Conservation (phyloP, 2,797 vertebrate genomes). For the Perodicticus potto region DNA sequence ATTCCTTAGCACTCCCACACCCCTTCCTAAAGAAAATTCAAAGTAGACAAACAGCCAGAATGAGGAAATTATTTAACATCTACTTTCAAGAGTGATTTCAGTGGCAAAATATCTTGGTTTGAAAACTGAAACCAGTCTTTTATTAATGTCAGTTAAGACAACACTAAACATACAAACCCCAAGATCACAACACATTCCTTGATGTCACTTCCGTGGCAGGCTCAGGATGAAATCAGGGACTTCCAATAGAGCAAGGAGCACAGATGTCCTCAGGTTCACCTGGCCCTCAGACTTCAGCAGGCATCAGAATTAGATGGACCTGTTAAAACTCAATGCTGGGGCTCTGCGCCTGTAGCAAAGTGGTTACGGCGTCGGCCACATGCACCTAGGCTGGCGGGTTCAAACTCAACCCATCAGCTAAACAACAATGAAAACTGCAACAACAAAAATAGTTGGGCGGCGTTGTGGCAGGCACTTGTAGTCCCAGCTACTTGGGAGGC, state of each 20-base stretch:
- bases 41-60: neutral
- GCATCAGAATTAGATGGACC: neutral
- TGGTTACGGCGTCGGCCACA: too few relatives aligned
- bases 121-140: slow-evolving; percentile 13
- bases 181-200: neutral
- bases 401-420: too few relatives aligned
- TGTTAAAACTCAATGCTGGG: neutral
- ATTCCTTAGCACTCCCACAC: neutral
- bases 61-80: neutral
- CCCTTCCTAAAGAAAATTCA: neutral
- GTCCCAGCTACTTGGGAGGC: too few relatives aligned
- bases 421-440: too few relatives aligned
- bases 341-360: too few relatives aligned
- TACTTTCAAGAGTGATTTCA: neutral
- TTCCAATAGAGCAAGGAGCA: too few relatives aligned
- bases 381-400: too few relatives aligned
- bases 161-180: neutral
- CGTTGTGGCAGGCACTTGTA: too few relatives aligned
- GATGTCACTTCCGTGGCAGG: neutral
- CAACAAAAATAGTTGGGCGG: too few relatives aligned
- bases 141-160: neutral
- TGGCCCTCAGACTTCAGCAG: neutral
- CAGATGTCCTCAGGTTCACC: neutral
- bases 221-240: neutral
- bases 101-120: neutral